Evolutionary conservation across 2,888 invertebrate species (phyloP).

Genomic region (Osmoderma eremita): DNA sequence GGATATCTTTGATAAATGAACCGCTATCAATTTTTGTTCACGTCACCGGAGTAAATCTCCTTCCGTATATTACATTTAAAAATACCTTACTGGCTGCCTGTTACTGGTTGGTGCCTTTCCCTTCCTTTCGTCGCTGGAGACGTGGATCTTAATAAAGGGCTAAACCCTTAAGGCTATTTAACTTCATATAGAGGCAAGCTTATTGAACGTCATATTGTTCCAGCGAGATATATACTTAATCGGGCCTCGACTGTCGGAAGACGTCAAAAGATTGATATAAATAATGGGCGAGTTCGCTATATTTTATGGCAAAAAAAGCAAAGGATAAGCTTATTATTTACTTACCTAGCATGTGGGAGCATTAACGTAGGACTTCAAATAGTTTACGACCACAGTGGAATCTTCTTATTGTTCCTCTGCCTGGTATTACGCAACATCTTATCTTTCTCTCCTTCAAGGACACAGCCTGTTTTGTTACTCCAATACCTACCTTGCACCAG

Average conservation of each 20-base stretch:
- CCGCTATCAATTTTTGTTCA: slow-evolving; percentile 55
- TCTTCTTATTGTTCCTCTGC: too few species aligned
- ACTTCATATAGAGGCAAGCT: slow-evolving; percentile 38
- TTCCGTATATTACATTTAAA: slow-evolving; percentile 44
- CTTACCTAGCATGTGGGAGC: too few species aligned
- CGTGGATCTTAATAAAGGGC: slow-evolving; percentile 42
- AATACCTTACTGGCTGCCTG: slow-evolving; percentile 24
- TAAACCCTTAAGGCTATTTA: slow-evolving; percentile 42
- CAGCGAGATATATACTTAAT: slow-evolving; percentile 39
- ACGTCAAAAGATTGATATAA: slow-evolving; percentile 31
- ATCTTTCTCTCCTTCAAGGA: too few species aligned
- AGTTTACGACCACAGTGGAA: too few species aligned
- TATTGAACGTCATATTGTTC: slow-evolving; percentile 41
- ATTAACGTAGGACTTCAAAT: too few species aligned
- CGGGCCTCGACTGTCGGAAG: slow-evolving; percentile 17
- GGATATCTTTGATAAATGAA: slow-evolving; percentile 57
- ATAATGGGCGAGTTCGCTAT: background rate
- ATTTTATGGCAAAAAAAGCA: too few species aligned
- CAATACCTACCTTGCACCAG: too few species aligned
- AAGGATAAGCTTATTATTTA: too few species aligned
- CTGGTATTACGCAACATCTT: too few species aligned
- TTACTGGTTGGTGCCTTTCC: too few species aligned
- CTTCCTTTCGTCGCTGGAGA: background rate
- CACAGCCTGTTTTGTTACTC: too few species aligned
- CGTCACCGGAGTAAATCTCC: slow-evolving; percentile 44